These are phyloP conservation scores for Sarcophaga caerulescens DNA, from an alignment of 2,888 invertebrate genomes.

Conservation along the genomic window DNA sequence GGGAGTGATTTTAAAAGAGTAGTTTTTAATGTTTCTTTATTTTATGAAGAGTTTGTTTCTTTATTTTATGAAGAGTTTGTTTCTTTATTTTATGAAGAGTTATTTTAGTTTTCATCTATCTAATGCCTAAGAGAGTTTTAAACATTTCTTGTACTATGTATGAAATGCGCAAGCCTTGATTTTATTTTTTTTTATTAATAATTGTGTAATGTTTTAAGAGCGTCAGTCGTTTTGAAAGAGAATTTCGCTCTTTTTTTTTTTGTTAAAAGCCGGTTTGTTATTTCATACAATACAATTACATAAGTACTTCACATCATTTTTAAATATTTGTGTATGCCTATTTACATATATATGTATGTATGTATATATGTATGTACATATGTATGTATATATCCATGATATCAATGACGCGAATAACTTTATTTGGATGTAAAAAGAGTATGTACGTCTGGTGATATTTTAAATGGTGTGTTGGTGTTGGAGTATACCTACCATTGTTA, in stretches of 20 bases:
- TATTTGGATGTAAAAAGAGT: neutral
- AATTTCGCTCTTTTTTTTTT: neutral
- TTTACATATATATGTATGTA: neutral
- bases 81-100: too few species aligned
- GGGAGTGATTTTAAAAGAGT: constrained; percentile 7
- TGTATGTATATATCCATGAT: neutral
- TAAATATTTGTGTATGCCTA: neutral
- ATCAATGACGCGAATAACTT: constrained; percentile 26
- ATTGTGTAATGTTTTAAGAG: neutral
- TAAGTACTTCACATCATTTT: constrained; percentile 24
- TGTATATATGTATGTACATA: too few species aligned
- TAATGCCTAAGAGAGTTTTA: neutral
- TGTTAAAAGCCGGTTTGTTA: constrained; percentile 54
- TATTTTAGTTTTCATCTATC: too few species aligned
- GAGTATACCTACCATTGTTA: neutral
- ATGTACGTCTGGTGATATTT: too few species aligned
- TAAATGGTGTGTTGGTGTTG: constrained; percentile 1
- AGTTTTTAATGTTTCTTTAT: neutral
- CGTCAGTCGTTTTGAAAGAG: neutral
- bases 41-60: too few species aligned
- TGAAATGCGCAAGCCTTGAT: constrained; percentile 43
- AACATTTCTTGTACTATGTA: neutral
- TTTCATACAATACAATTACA: constrained; percentile 31
- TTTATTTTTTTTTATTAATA: neutral
- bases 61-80: too few species aligned